Base-by-base conservation (phyloP, 2,797 vertebrate species). In the Falco peregrinus region DNA sequence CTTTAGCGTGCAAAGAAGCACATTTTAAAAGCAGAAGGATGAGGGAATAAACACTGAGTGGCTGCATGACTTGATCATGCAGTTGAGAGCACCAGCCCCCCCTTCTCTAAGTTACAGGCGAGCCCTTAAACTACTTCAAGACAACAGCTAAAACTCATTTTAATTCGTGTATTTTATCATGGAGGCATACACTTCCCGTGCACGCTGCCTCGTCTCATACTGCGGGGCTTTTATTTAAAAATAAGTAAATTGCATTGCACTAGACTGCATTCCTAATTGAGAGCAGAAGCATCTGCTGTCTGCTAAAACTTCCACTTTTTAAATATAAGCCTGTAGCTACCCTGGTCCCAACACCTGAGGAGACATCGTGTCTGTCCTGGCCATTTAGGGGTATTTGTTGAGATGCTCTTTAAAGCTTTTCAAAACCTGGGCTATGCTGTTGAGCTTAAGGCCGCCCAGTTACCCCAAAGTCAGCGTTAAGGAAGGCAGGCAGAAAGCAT, bases 381-480 rank as follows among this genome's bases (percentile, higher is more conserved):
- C 11, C 19, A 24, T 16, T 37, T 7, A 35, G 21, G 21, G 15
- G 16, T 13, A 53, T 37, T 18, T 47, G 19, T 54, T 67, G 45
- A 26, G 6, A 45, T 4, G 6, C 7, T 67, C 15, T 64, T 60
- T 7, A 50, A 80, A 69, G 17, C 16, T 57, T 73, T 16, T 13
- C 28, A 65, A 90, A 86, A 45, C 33, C 26, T 20, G 21, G 12
- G 56, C 48, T 67, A 5, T 5, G 22, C 24, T 61, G n/a, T 47
- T 63, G 33, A 12, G 33, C 16, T 0, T 10, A 59, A 16, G n/a
- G 37, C 24, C 8, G 2, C 2, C 37, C 26, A 35, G 15, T 18
- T 59, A 39, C 33, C 25, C 65, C 59, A 16, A 35, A 67, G 39
- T 28, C 65, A 37, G 48, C 0, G 14, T 10, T 33, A 77, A 77